A percentile compares a stretch with the other conserved stretches of the same genome.
phyloP scores from a whole-genome alignment of 2,888 invertebrate genomes.

The Tethea ocularis region DNA sequence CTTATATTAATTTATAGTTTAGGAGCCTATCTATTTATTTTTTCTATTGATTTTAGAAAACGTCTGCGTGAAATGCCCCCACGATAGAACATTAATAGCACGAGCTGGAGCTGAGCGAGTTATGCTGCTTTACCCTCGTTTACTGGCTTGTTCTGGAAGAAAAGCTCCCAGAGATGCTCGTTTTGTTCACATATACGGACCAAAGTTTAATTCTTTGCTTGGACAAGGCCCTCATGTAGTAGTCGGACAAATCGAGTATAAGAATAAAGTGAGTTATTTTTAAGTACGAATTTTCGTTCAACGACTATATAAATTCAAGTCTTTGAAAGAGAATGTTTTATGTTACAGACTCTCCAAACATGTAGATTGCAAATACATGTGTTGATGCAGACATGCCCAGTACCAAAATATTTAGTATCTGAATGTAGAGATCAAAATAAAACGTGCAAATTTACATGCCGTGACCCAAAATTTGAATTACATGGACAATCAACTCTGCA shows the following conservation, averaged over 20 bases:
- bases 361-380: conserved; percentile 77
- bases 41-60: conserved; percentile 32
- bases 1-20: not conserved
- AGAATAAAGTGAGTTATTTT: conserved; percentile 55
- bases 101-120: conserved; percentile 63
- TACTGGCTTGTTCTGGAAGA: conserved; percentile 60
- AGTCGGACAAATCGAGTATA: conserved; percentile 60
- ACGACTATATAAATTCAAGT: conserved; percentile 13
- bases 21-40: not conserved
- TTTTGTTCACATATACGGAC: conserved; percentile 68
- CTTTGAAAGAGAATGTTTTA: conserved; percentile 24
- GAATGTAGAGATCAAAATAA: conserved; percentile 56
- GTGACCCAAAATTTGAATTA: conserved; percentile 52
- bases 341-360: conserved; percentile 63
- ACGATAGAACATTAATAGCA: conserved; percentile 69
- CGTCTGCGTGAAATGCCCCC: conserved; percentile 70
- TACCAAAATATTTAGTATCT: conserved; percentile 60
- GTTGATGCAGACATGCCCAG: conserved; percentile 64
- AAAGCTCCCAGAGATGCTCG: conserved; percentile 50
- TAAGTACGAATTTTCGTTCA: not conserved
- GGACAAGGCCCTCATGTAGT: conserved; percentile 67
- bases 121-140: conserved; percentile 55
- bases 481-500: conserved; percentile 47
- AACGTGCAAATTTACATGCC: conserved; percentile 68
- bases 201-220: conserved; percentile 66